Base-by-base conservation (phyloP, 2,113 vertebrate genomes). In the mouse (Mus musculus) region DNA sequence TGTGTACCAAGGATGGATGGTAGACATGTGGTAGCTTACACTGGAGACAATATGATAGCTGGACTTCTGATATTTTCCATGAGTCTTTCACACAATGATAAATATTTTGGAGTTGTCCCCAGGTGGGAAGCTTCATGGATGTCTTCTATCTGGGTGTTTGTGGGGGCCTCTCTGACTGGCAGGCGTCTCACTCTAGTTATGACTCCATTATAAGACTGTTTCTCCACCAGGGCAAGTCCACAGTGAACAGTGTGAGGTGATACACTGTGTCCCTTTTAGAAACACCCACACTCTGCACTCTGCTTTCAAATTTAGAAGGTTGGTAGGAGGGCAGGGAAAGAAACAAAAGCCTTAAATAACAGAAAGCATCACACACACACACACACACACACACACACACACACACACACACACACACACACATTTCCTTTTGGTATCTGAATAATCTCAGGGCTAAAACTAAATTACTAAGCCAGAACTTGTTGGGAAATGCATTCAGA, bases 261-360 rank as follows among this genome's bases (percentile, higher is more conserved):
- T 77, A 59, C 80, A 90, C 42, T 91, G 42, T 80, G 54, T 91
- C 28, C 20, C 63, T 96, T 89, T 94, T 59, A 95, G 89, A 42
- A 96, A 76, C 65, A 77, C 88, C 90, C 71, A 90, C 39, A 90
- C 76, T 89, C 89, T 46, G 46, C 36, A 90, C 80, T 84, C 89
- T 46, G 46, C 26, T 89, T 87, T 91, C 80, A 81, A 94, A 93
- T 97, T 90, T 88, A 93, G 91, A 89, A 89, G 46, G 10, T 93
- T 95, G 65, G 95, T 96, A 59, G 89, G 95, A 95, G 84, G 36
- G 72, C 52, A 88, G 42, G 87, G 73, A 89, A 81, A 85, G 90
- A 94, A 91, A 6, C 56, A 93, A 82, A 97, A 91, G 63, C 42
- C 67, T 69, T 88, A 75, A 95, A 84, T 86, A 95, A 90, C 52